Base-by-base conservation (phyloP, 2,888 invertebrate genomes). In the Pheosia gnoma region DNA sequence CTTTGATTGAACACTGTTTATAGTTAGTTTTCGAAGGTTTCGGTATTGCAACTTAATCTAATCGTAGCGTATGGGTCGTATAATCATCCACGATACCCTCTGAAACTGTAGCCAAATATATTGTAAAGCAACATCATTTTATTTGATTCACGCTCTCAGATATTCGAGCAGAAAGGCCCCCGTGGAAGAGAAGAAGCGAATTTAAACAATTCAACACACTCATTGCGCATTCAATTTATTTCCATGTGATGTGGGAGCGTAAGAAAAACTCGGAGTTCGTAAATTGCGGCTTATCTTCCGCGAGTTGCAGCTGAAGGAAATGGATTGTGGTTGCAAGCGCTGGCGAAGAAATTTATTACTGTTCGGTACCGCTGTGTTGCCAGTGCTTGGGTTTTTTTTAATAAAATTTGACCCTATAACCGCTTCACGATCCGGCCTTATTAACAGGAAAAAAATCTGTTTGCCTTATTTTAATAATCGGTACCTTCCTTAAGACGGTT, bases 41-140 rank as follows among this genome's bases (percentile, higher is more conserved):
- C 25, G 25, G 25, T 25, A 25, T 25, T 25, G 25, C 25, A 25
- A 25, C 25, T 25, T 25, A 25, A 25, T 25, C 25, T 25, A 25
- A 25, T 25, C 25, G 25, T 25, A 25, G 25, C 25, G 25, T 25
- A 25, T 25, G 25, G 25, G 25, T 25, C 1, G 25, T 25, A 25
- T 25, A 25, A 25, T 25, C 25, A 25, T 25, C 2, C 25, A 25
- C 1, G 25, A 25, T 1, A 25, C 25, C 25, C 25, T 25, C 25
- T 25, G 25, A 25, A 25, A 25, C 25, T 25, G 25, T 25, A 25
- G 25, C 25, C 25, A 25, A 25, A 25, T 25, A 25, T n/a, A 47
- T n/a, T n/a, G 47, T 47, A 47, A 65, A 41, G 51, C n/a, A 53
- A 53, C 53, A 53, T 52, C 36, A 36, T 37, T 53, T n/a, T 51